Conservation (phyloP, 1,140 invertebrate genomes). For the Drosophila melanica region DNA sequence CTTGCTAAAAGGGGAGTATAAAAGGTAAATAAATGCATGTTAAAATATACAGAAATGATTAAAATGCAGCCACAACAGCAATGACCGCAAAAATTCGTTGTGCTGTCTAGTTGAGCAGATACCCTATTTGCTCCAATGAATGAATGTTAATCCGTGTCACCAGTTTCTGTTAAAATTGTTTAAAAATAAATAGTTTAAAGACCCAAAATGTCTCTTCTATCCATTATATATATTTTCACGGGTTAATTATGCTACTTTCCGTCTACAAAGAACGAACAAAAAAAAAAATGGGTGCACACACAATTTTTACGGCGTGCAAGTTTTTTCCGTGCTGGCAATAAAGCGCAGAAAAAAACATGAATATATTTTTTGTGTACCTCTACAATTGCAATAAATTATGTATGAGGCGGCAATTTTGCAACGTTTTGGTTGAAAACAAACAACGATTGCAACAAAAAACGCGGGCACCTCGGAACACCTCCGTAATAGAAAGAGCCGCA, state of each 20-base stretch:
- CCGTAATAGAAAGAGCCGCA: constrained; percentile 65
- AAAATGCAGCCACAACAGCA: too few relatives aligned
- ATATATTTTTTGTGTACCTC: constrained; percentile 77
- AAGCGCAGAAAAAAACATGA: constrained; percentile 52
- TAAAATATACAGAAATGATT: too few relatives aligned
- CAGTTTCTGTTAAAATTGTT: too few relatives aligned
- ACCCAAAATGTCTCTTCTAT: too few relatives aligned
- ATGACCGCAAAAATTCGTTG: too few relatives aligned
- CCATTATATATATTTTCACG: too few relatives aligned
- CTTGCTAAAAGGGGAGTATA: background rate
- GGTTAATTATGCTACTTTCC: background rate
- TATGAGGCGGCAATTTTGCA: constrained; percentile 79
- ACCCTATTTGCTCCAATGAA: too few relatives aligned
- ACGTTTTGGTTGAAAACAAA: constrained; percentile 41
- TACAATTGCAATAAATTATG: constrained; percentile 79
- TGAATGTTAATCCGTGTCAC: too few relatives aligned
- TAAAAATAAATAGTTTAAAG: too few relatives aligned
- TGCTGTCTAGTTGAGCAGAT: too few relatives aligned
- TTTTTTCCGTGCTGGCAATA: constrained; percentile 33
- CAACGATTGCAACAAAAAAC: constrained; percentile 51
- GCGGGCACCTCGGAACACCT: constrained; percentile 40
- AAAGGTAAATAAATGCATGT: too few relatives aligned
- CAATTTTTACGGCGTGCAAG: constrained; percentile 24
- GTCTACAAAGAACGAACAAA: constrained; percentile 18
- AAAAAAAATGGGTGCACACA: constrained; percentile 7